Conservation (phyloP, 2,797 vertebrate species). For the Percopsis omiscomaycus region DNA sequence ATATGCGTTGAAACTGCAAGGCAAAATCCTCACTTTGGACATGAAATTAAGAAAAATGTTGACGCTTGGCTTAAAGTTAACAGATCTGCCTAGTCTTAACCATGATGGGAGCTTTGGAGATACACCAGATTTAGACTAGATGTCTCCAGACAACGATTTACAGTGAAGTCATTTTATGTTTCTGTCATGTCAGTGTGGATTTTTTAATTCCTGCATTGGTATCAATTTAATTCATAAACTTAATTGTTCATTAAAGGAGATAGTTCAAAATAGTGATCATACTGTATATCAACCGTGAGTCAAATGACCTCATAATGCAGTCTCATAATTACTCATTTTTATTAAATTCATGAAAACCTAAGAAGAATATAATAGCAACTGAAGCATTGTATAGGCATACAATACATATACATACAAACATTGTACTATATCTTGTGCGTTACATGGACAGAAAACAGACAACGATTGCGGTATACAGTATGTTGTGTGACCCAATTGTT, state of each 20-base stretch:
- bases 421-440: not conserved
- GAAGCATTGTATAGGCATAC: not conserved
- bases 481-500: constrained; percentile 7
- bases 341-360: too few species aligned
- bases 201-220: constrained; percentile 6
- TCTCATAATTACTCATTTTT: not conserved
- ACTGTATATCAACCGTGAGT: too few species aligned
- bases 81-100: constrained; percentile 53
- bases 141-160: constrained; percentile 27
- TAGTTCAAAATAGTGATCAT: not conserved
- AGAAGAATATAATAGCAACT: too few species aligned
- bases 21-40: constrained; percentile 48
- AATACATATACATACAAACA: too few species aligned
- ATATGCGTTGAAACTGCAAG: constrained; percentile 48
- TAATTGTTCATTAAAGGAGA: constrained; percentile 30
- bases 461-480: too few species aligned
- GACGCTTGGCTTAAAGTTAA: constrained; percentile 43
- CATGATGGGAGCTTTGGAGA: constrained; percentile 23
- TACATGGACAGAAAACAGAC: not conserved
- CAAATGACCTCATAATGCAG: not conserved
- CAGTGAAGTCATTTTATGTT: constrained; percentile 25
- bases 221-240: constrained; percentile 15
- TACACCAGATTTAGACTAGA: constrained; percentile 14
- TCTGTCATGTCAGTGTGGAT: constrained; percentile 45
- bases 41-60: constrained; percentile 52